Conservation (phyloP, 2,113 vertebrate species). For the Mixornis gularis region DNA sequence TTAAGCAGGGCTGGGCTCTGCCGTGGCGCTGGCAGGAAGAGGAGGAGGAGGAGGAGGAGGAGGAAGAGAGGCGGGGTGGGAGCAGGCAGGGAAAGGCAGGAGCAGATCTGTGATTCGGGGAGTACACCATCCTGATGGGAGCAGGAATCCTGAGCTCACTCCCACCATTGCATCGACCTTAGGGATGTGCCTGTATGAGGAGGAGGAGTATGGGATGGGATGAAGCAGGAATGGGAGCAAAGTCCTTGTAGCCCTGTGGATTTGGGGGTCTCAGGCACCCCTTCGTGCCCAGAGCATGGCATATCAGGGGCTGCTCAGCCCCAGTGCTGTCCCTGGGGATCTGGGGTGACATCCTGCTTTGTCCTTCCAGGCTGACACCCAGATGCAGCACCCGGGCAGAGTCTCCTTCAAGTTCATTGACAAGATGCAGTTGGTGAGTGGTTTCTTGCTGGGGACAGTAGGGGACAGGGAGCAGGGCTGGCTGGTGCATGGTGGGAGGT, state of each 20-base stretch:
- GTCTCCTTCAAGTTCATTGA: constrained; percentile 66
- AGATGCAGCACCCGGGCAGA: constrained; percentile 70
- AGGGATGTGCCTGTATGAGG: not conserved
- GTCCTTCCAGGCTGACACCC: constrained; percentile 73
- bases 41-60: not conserved
- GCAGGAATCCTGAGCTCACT: not conserved
- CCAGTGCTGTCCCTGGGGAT: not conserved
- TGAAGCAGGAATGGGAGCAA: not conserved
- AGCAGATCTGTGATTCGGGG: fast-evolving
- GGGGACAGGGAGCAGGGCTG: not conserved
- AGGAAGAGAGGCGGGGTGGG: not conserved
- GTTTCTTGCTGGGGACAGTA: not conserved
- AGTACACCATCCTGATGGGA: not conserved
- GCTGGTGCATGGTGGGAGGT: not conserved
- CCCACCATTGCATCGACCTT: not conserved
- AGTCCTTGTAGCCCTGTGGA: too few species aligned
- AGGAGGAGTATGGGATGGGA: not conserved
- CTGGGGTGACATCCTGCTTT: not conserved
- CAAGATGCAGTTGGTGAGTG: constrained; percentile 68
- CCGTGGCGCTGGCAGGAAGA: not conserved
- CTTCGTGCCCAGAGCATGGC: not conserved
- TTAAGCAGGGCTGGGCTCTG: not conserved
- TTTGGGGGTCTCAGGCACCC: not conserved
- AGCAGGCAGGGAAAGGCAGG: not conserved
- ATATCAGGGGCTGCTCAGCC: not conserved